Percentiles rank a stretch among this genome's conserved stretches.
Conservation (phyloP, 2,113 vertebrate genomes). For the Pantherophis guttatus region DNA sequence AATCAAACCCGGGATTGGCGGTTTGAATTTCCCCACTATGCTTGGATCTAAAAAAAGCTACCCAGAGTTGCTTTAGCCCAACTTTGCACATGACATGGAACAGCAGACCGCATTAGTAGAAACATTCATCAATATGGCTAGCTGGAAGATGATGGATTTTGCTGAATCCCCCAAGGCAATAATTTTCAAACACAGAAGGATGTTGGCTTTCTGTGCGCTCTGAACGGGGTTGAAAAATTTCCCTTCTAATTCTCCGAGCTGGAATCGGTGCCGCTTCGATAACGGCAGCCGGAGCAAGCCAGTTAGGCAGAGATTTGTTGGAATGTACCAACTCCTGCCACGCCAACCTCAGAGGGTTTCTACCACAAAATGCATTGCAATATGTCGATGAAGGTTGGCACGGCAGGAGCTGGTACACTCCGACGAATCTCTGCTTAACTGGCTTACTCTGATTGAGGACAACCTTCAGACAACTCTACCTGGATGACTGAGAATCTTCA, state of each 20-base stretch:
- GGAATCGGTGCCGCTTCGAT: background rate
- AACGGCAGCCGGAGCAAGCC: background rate
- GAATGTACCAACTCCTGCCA: background rate
- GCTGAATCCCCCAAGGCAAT: background rate
- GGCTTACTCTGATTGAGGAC: too few species aligned
- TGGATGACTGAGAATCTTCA: too few species aligned
- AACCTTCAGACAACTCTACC: too few species aligned
- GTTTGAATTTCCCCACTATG: background rate
- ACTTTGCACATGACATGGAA: slow-evolving; percentile 6
- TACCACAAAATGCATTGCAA: background rate
- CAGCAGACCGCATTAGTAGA: slow-evolving; percentile 10
- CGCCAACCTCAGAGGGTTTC: background rate
- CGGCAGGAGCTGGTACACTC: too few species aligned
- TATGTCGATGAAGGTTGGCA: background rate
- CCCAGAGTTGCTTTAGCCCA: background rate
- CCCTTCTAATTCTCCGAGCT: background rate
- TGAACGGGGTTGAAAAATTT: background rate
- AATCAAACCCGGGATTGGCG: background rate
- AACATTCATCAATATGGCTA: slow-evolving; percentile 10
- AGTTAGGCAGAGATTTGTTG: background rate
- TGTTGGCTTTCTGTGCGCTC: background rate
- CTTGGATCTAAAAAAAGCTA: background rate
- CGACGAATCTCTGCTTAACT: too few species aligned
- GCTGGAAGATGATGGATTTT: slow-evolving; percentile 7
- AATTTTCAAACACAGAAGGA: background rate